These are phyloP conservation scores for Theretra japonica DNA, from an alignment of 2,888 invertebrate species.

Conservation along the genomic window DNA sequence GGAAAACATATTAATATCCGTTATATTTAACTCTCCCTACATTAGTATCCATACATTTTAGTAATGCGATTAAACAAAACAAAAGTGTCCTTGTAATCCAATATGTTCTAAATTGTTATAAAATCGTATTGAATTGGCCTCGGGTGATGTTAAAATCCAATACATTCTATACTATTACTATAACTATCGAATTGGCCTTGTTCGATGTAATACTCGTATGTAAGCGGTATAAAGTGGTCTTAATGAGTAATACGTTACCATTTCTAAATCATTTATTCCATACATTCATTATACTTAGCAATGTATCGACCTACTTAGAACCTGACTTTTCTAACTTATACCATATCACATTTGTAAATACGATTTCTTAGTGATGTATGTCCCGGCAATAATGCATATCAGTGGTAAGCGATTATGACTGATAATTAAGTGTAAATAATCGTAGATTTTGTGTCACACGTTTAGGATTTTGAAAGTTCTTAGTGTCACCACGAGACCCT, in stretches of 20 bases:
- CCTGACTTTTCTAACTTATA: slow-evolving; percentile 31
- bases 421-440: slow-evolving; percentile 56
- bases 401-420: slow-evolving; percentile 67
- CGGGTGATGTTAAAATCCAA: background rate
- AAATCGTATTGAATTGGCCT: background rate
- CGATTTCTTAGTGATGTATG: slow-evolving; percentile 57
- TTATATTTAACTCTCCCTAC: too few relatives aligned
- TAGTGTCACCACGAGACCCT: slow-evolving; percentile 58
- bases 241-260: slow-evolving; percentile 17
- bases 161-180: background rate
- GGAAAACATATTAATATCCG: background rate
- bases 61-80: too few relatives aligned
- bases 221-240: slow-evolving; percentile 5
- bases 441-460: slow-evolving; percentile 45
- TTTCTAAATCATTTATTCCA: slow-evolving; percentile 24
- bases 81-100: too few relatives aligned
- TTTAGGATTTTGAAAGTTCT: slow-evolving; percentile 61
- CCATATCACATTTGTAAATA: slow-evolving; percentile 67
- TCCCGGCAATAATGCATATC: slow-evolving; percentile 84
- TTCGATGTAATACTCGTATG: background rate
- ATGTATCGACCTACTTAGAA: slow-evolving; percentile 23
- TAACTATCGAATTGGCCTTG: background rate
- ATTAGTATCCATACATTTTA: too few relatives aligned
- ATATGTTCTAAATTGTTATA: too few relatives aligned
- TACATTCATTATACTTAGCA: slow-evolving; percentile 7